These are phyloP conservation scores for Drosophila varians DNA, from an alignment of 1,140 invertebrate species.

Conservation along the genomic window DNA sequence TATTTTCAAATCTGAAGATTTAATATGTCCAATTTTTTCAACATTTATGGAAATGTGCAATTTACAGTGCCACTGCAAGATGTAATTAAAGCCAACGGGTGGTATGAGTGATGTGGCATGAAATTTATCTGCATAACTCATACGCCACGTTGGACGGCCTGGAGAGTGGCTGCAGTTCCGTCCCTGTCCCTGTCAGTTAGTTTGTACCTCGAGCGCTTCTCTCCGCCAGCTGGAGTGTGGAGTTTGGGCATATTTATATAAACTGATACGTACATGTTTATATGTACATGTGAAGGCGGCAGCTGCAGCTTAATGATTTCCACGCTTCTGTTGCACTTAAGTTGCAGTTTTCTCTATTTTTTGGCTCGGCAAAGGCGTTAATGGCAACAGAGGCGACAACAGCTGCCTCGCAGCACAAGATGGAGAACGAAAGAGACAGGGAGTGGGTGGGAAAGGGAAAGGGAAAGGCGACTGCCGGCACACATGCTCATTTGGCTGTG, in stretches of 20 bases:
- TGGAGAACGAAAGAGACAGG: neutral
- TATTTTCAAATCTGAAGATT: neutral
- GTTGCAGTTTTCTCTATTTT: slow-evolving; percentile 51
- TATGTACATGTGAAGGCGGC: slow-evolving; percentile 22
- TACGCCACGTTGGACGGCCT: slow-evolving; percentile 58
- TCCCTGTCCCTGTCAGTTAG: slow-evolving; percentile 8
- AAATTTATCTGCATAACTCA: slow-evolving; percentile 72
- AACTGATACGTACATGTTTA: neutral
- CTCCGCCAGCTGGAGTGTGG: neutral
- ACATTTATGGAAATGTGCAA: neutral
- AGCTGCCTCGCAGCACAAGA: slow-evolving; percentile 18
- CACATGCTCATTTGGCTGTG: slow-evolving; percentile 71
- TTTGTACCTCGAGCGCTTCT: slow-evolving; percentile 23
- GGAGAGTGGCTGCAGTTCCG: slow-evolving; percentile 29
- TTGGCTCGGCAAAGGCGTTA: slow-evolving; percentile 48
- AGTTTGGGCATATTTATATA: neutral
- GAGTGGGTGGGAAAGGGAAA: neutral
- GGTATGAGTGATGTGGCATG: slow-evolving; percentile 64
- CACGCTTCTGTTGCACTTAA: slow-evolving; percentile 69
- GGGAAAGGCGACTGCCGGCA: neutral
- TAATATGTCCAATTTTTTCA: neutral
- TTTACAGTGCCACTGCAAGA: slow-evolving; percentile 1
- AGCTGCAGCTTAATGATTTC: slow-evolving; percentile 77
- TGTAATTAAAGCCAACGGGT: slow-evolving; percentile 56
- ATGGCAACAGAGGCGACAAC: slow-evolving; percentile 73